A percentile compares a stretch with the other conserved stretches of the same genome.
phyloP scores from a whole-genome alignment of 30 jellyfish, hydroid and myxozoan species.

The Turritopsis dohrnii region DNA sequence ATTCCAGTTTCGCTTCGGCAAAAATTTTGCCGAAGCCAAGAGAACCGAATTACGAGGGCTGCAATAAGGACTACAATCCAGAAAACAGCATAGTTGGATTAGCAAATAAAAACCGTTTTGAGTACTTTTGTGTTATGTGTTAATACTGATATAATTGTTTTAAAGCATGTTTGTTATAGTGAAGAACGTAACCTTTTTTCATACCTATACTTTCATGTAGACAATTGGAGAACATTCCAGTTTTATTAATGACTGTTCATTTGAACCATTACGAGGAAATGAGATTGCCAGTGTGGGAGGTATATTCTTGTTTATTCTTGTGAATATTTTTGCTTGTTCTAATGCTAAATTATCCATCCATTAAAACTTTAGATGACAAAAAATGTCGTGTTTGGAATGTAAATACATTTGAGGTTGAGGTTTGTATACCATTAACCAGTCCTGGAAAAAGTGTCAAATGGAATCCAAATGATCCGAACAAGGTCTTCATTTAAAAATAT shows the following conservation, averaged over 20 bases:
- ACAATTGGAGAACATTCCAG: constrained; percentile 20
- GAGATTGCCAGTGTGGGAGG: constrained; percentile 48
- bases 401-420: constrained; percentile 26
- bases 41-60: too few species aligned
- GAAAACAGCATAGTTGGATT: too few species aligned
- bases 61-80: too few species aligned
- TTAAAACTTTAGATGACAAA: constrained; percentile 31
- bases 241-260: constrained; percentile 39
- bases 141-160: too few species aligned
- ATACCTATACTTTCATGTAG: constrained; percentile 4
- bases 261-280: constrained; percentile 34
- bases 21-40: too few species aligned
- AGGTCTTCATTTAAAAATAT: constrained; percentile 17
- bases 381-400: constrained; percentile 46
- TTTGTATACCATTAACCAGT: constrained; percentile 38
- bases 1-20: too few species aligned
- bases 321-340: too few species aligned
- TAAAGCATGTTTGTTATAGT: background rate
- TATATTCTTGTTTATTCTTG: background rate
- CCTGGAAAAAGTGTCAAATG: constrained; percentile 51
- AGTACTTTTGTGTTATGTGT: background rate
- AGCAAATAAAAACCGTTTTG: too few species aligned
- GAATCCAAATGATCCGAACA: constrained; percentile 39
- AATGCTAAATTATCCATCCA: background rate
- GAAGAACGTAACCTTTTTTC: background rate